phyloP scores from a whole-genome alignment of 2,113 vertebrate species.

The Hiodon tergisus region DNA sequence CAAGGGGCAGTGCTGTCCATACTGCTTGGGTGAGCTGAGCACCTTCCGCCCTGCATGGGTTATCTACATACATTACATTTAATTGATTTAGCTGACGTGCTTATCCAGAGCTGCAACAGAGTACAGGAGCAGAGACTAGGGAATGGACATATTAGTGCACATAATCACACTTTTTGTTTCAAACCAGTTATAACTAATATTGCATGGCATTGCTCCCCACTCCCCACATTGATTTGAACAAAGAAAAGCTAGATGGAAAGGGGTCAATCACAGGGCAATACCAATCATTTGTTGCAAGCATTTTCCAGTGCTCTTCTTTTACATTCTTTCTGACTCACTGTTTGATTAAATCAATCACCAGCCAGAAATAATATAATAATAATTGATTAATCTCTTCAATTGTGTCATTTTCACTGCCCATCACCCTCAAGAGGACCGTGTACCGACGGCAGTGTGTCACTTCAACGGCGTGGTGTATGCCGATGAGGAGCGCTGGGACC shows the following conservation, averaged over 20 bases:
- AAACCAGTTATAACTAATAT: no score
- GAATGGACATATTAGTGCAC: no score
- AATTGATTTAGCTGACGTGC: no score
- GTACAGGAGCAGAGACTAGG: no score
- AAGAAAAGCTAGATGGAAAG: neutral
- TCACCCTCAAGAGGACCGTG: slow-evolving; percentile 63
- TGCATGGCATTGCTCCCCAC: no score
- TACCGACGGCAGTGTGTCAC: slow-evolving; percentile 72
- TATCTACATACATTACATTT: no score
- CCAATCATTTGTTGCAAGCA: neutral
- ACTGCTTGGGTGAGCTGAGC: slow-evolving; percentile 71
- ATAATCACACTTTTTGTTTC: no score
- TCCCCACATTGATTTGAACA: neutral
- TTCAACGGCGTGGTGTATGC: slow-evolving; percentile 76
- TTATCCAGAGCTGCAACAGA: no score
- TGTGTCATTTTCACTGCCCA: neutral
- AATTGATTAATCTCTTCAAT: neutral
- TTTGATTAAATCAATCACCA: no score
- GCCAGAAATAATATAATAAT: no score
- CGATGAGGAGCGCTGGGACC: slow-evolving; percentile 84
- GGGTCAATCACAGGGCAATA: neutral
- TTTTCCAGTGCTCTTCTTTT: neutral
- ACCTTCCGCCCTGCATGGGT: neutral
- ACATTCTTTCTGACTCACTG: no score
- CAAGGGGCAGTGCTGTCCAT: slow-evolving; percentile 86